These are phyloP conservation scores for Parazoanthus darwini DNA, from an alignment of 92 coral and sea anemone species.

Conservation along the genomic window DNA sequence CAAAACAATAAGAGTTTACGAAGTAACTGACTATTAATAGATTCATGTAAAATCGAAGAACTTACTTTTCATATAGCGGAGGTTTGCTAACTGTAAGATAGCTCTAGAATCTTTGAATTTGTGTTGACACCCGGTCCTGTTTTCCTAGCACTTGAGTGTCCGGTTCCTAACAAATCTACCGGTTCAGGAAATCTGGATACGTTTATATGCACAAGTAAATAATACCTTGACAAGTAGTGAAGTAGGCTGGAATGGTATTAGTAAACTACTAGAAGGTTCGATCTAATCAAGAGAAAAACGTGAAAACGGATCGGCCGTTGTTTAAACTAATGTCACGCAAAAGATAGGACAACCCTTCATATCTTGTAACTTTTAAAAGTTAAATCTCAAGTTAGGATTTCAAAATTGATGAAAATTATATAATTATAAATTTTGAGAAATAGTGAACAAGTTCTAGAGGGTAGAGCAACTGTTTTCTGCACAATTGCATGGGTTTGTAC, in stretches of 20 bases:
- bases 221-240: background rate
- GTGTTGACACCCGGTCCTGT: too few species aligned
- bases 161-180: background rate
- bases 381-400: too few species aligned
- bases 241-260: background rate
- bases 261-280: background rate
- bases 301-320: background rate
- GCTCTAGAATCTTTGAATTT: too few species aligned
- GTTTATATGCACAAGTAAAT: background rate
- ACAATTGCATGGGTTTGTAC: background rate
- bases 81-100: too few species aligned
- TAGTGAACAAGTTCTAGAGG: too few species aligned
- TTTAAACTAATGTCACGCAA: background rate
- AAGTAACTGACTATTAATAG: background rate
- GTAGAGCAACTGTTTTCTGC: too few species aligned
- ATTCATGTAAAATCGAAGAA: background rate
- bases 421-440: too few species aligned
- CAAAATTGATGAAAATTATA: too few species aligned
- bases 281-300: background rate
- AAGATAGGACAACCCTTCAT: too few species aligned
- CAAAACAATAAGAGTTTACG: background rate
- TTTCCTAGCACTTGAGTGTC: background rate
- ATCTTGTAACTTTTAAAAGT: too few species aligned
- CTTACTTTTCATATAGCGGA: background rate
- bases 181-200: background rate